A percentile compares a stretch with the other conserved stretches of the same genome.
Conservation (phyloP, 64 coral and sea anemone species). For the Cladopsammia gracilis region DNA sequence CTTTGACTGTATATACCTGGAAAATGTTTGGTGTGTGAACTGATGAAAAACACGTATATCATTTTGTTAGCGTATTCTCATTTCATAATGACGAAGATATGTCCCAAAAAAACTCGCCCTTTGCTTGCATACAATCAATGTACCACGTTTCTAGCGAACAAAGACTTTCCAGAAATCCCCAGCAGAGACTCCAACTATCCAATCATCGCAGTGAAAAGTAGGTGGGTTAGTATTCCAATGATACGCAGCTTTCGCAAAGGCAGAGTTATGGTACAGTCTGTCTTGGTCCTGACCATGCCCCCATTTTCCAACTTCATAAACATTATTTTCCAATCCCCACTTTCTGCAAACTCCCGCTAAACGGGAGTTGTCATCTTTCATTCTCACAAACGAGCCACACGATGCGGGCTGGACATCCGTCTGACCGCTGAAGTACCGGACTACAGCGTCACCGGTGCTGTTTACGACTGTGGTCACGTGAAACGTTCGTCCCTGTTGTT, state of each 20-base stretch:
- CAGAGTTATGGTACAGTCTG: too few relatives aligned
- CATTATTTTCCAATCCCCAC: too few relatives aligned
- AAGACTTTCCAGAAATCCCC: conserved; percentile 27
- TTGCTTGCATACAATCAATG: too few relatives aligned
- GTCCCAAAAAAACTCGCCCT: too few relatives aligned
- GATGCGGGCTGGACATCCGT: not conserved
- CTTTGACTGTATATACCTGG: too few relatives aligned
- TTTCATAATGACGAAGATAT: too few relatives aligned
- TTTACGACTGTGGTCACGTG: conserved; percentile 18
- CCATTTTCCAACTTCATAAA: too few relatives aligned
- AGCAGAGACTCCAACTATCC: not conserved
- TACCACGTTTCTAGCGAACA: not conserved
- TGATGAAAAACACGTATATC: too few relatives aligned
- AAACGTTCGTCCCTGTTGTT: conserved; percentile 21
- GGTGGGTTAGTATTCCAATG: too few relatives aligned
- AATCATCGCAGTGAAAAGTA: not conserved
- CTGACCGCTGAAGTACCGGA: not conserved
- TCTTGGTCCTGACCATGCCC: not conserved
- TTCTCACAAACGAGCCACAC: conserved; percentile 2
- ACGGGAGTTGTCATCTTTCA: not conserved
- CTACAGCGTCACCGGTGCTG: not conserved
- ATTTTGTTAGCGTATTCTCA: too few relatives aligned
- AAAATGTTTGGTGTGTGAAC: too few relatives aligned
- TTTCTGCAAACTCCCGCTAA: not conserved
- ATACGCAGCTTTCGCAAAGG: too few relatives aligned